Conservation (phyloP, 2,113 vertebrate genomes). For the Orycteropus afer region DNA sequence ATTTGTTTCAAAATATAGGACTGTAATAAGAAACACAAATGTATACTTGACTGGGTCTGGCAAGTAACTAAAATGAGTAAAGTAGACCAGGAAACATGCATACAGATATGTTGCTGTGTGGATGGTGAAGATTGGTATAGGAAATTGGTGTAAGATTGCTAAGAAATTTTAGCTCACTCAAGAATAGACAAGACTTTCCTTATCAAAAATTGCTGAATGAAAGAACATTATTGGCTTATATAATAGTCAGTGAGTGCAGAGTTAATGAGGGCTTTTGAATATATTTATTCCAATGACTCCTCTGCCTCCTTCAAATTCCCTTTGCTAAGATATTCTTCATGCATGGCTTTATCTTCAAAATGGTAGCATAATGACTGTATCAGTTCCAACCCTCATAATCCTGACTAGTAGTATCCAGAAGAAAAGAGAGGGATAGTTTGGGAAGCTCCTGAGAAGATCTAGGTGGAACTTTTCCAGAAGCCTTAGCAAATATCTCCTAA, state of each 20-base stretch:
- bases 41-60: too few relatives aligned
- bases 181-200: neutral
- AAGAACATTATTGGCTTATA: neutral
- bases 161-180: neutral
- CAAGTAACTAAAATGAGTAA: neutral
- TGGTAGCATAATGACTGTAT: rapidly evolving
- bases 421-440: neutral
- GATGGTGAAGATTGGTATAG: too few relatives aligned
- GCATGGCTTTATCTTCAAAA: neutral
- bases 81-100: neutral
- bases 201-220: neutral
- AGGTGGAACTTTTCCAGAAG: neutral
- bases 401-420: neutral
- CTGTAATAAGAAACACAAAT: neutral
- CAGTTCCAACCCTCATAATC: neutral
- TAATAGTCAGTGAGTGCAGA: neutral
- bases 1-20: neutral
- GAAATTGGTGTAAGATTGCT: rapidly evolving
- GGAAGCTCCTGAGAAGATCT: neutral
- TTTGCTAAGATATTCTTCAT: neutral
- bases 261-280: neutral
- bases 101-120: neutral
- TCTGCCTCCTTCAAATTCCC: neutral
- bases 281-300: neutral
- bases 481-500: neutral